Conservation (phyloP, 1,140 invertebrate species). For the Zaprionus capensis region DNA sequence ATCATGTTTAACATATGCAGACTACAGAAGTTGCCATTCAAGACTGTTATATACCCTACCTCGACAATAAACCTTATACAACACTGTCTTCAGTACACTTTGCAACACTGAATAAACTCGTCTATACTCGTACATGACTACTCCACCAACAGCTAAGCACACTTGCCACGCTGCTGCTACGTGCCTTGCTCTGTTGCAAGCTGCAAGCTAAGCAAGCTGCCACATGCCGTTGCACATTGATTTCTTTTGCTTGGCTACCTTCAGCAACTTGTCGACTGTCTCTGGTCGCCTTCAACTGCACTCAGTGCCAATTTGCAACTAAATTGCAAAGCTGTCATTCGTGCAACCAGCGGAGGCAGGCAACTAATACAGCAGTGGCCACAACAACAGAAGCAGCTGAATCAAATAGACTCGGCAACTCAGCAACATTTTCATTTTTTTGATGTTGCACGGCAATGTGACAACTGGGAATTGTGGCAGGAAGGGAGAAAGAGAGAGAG, state of each 20-base stretch:
- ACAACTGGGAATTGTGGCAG: slow-evolving; percentile 50
- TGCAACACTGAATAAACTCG: too few species aligned
- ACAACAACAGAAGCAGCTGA: slow-evolving; percentile 25
- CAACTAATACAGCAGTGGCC: slow-evolving; percentile 23
- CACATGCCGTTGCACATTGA: slow-evolving; percentile 47
- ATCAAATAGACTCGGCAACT: slow-evolving; percentile 59
- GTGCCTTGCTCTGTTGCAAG: background rate
- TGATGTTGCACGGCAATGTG: slow-evolving; percentile 47
- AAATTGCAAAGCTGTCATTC: slow-evolving; percentile 70
- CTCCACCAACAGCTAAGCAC: too few species aligned
- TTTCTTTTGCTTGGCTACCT: slow-evolving; percentile 50
- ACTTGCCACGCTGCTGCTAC: background rate
- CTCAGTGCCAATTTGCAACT: slow-evolving; percentile 71
- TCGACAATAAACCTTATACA: too few species aligned
- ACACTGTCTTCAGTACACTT: too few species aligned
- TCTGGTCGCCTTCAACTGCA: slow-evolving; percentile 56
- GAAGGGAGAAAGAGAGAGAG: background rate
- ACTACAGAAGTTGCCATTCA: too few species aligned
- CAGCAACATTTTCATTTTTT: slow-evolving; percentile 65
- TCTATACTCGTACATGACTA: too few species aligned
- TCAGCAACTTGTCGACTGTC: slow-evolving; percentile 65
- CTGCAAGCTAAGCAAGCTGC: background rate
- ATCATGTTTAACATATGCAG: too few species aligned
- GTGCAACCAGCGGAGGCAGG: slow-evolving; percentile 31
- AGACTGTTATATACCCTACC: too few species aligned